Evolutionary conservation across 2,888 invertebrate genomes (phyloP).

Genomic region (Scotopteryx bipunctaria): DNA sequence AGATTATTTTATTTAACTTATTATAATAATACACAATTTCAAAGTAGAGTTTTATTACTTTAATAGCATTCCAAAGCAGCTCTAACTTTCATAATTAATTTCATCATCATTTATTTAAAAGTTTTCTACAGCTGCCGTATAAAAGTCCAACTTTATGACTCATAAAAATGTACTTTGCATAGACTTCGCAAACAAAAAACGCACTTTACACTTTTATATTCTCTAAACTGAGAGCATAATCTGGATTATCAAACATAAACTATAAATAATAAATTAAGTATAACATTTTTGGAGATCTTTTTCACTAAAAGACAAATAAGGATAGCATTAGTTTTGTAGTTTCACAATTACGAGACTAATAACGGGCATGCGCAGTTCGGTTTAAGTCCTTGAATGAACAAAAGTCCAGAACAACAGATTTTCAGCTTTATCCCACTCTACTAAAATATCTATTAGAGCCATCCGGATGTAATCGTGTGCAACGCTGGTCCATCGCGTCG

Average conservation of each 20-base stretch:
- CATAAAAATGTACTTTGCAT: conserved; percentile 45
- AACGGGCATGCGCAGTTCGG: conserved; percentile 74
- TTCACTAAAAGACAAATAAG: conserved; percentile 64
- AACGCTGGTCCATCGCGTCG: conserved; percentile 59
- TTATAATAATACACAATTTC: neutral
- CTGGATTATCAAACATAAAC: no score
- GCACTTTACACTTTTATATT: conserved; percentile 25
- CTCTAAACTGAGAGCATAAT: conserved; percentile 28
- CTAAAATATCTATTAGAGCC: conserved; percentile 50
- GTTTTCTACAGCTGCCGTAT: conserved; percentile 42
- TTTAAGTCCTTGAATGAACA: conserved; percentile 56
- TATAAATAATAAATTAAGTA: no score
- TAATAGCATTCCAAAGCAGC: conserved; percentile 14
- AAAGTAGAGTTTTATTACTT: conserved; percentile 1
- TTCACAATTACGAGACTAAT: conserved; percentile 63
- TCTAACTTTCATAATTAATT: conserved; percentile 37
- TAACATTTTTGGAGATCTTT: neutral
- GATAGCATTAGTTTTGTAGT: conserved; percentile 74
- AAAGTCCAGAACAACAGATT: conserved; percentile 47
- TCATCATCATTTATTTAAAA: conserved; percentile 50
- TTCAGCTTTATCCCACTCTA: conserved; percentile 46
- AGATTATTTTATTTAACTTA: neutral
- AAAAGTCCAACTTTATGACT: conserved; percentile 48
- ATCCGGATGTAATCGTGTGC: conserved; percentile 57
- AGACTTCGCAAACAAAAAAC: conserved; percentile 33